phyloP scores from a whole-genome alignment of 1,140 invertebrate species.

The Artemia franciscana region DNA sequence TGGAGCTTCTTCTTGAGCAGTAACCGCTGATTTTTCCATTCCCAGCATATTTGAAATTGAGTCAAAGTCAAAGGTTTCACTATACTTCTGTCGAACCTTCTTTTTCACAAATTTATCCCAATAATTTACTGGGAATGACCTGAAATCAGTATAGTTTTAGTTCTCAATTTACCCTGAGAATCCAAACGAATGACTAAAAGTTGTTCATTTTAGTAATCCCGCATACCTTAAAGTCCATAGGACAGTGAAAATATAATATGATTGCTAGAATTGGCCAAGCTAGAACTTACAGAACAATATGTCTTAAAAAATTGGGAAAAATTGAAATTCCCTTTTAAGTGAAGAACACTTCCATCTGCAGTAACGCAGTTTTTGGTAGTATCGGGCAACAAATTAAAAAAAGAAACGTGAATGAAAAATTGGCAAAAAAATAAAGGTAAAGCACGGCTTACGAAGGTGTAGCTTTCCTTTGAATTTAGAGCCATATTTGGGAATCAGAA shows the following conservation, averaged over 20 bases:
- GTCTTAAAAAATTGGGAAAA: no score
- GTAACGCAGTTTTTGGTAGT: no score
- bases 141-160: slow-evolving; percentile 17
- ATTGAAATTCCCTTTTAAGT: no score
- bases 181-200: neutral
- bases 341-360: no score
- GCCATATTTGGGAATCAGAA: no score
- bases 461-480: no score
- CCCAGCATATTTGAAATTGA: slow-evolving; percentile 78
- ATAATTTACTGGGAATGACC: slow-evolving; percentile 93
- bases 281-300: no score
- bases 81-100: slow-evolving; percentile 89
- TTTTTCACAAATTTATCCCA: slow-evolving; percentile 99
- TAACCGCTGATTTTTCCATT: slow-evolving; percentile 78
- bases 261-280: no score
- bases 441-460: no score
- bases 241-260: neutral
- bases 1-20: slow-evolving; percentile 48
- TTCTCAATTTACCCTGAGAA: neutral
- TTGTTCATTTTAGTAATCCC: neutral
- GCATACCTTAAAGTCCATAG: neutral
- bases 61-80: slow-evolving; percentile 91
- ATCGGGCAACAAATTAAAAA: no score
- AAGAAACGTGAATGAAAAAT: no score
- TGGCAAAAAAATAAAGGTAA: no score